A percentile compares a stretch with the other conserved stretches of the same genome.
Evolutionary conservation across 2,888 invertebrate species (phyloP).

Genomic region (Amaurobius ferox): DNA sequence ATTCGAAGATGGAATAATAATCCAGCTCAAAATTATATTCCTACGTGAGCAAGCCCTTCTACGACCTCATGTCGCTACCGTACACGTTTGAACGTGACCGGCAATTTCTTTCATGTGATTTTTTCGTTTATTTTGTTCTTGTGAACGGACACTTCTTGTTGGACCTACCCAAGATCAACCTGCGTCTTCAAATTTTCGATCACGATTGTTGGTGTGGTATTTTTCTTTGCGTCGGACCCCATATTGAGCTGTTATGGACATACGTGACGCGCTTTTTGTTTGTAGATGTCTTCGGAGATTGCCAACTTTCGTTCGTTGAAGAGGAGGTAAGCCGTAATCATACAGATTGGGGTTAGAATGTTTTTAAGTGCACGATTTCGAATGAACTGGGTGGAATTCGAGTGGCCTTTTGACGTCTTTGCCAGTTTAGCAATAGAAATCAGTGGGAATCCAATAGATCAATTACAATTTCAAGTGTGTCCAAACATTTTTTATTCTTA

Average conservation of each 20-base stretch:
- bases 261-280: background rate
- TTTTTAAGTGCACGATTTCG: no score
- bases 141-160: background rate
- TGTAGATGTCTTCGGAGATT: background rate
- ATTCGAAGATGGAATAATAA: background rate
- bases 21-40: conserved; percentile 7
- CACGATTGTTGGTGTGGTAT: background rate
- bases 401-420: no score
- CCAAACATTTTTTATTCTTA: no score
- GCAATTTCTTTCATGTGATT: background rate
- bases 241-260: background rate
- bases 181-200: background rate
- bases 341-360: no score
- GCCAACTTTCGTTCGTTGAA: background rate
- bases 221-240: background rate
- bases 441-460: no score
- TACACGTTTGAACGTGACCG: conserved; percentile 1
- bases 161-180: background rate
- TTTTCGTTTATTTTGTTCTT: background rate
- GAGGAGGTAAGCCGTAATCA: no score
- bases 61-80: background rate
- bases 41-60: background rate
- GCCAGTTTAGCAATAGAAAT: no score
- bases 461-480: no score
- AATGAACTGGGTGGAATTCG: no score